These are phyloP conservation scores for Leucania comma DNA, from an alignment of 2,888 invertebrate genomes.

Conservation along the genomic window DNA sequence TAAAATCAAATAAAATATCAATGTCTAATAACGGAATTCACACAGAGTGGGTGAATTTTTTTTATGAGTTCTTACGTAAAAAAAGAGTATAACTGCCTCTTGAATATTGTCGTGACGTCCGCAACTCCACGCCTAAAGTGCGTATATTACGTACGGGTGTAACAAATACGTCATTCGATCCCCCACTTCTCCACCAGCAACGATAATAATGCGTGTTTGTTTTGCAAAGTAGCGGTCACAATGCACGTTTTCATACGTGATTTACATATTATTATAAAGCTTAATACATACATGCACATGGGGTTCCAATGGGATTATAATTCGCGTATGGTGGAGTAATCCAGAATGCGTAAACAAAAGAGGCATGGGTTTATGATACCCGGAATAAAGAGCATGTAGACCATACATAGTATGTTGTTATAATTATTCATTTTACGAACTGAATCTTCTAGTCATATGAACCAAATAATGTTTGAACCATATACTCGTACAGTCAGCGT, in stretches of 20 bases:
- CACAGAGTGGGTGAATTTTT: no score
- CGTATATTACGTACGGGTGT: not conserved
- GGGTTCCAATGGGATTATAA: not conserved
- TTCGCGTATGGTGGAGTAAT: constrained; percentile 3
- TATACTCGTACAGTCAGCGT: no score
- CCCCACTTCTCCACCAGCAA: not conserved
- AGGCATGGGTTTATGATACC: not conserved
- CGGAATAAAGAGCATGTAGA: not conserved
- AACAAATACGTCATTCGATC: not conserved
- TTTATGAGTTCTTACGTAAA: no score
- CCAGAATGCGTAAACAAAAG: constrained; percentile 12
- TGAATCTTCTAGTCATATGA: not conserved
- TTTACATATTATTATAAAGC: constrained; percentile 26
- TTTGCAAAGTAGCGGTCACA: not conserved
- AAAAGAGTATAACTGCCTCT: no score
- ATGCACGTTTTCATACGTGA: constrained; percentile 12
- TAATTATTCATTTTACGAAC: not conserved
- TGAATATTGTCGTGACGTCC: not conserved
- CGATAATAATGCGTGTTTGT: constrained; percentile 7
- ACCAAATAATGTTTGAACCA: not conserved
- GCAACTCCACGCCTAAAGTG: not conserved
- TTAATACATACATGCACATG: constrained; percentile 5
- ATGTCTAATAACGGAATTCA: no score
- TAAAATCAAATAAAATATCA: no score
- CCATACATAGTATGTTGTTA: no score